Base-by-base conservation (phyloP, 1,140 invertebrate species). In the Trichogramma pretiosum region DNA sequence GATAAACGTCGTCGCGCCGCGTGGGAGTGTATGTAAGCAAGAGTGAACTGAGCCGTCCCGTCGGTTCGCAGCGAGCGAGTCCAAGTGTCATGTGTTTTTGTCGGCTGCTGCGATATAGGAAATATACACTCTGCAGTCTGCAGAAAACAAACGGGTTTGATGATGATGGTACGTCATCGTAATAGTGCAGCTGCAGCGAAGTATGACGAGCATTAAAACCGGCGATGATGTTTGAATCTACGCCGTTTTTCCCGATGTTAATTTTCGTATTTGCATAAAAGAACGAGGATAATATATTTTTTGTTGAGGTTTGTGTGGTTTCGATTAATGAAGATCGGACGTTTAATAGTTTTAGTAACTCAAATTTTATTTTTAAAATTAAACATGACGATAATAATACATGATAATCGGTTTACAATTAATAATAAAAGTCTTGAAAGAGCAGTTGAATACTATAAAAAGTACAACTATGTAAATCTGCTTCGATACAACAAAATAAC, bases 351-450 rank as follows among this genome's bases (percentile, higher is more conserved):
- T 61, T 61, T 61, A 63, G 63, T 67, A 67, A 68, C 62, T 55
- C 59, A 68, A 63, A 56, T 60, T 67, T 70, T 67, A 67, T 70
- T 68, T 49, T 64, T 67, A 65, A 67, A 67, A 67, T 67, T 57
- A 68, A 60, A 63, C 49, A 59, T 65, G 52, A 60, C 53, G n/a
- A 67, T 50, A 62, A 60, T 67, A 61, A 65, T 62, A 53, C 46
- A 58, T 56, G 43, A 45, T 44, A 58, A 62, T 51, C 53, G 68
- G 67, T 69, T 67, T 71, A 71, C 67, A 71, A 60, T n/a, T n/a
- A n/a, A n/a, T n/a, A n/a, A n/a, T n/a, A n/a, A n/a, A n/a, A n/a
- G n/a, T n/a, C n/a, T n/a, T n/a, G n/a, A n/a, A n/a, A n/a, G n/a
- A n/a, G n/a, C n/a, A n/a, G n/a, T n/a, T n/a, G n/a, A n/a, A n/a